These are phyloP conservation scores for western clawed frog (Xenopus tropicalis) DNA, from an alignment of 2,113 vertebrate genomes.

Conservation along the genomic window UCB_Xtro_10.0 CM004452.2:10202001-10202500, in stretches of 20 bases:
- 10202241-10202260: slow-evolving; percentile 94
- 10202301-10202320: slow-evolving; percentile 87
- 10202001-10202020: slow-evolving; percentile 51
- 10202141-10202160: slow-evolving; percentile 85
- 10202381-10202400: slow-evolving; percentile 96
- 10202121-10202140: slow-evolving; percentile 84
- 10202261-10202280: slow-evolving; percentile 90
- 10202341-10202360: slow-evolving; percentile 93
- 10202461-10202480: slow-evolving; percentile 87
- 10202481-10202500: slow-evolving; percentile 96
- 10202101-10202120: slow-evolving; percentile 94
- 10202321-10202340: slow-evolving; percentile 72
- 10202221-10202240: slow-evolving; percentile 78
- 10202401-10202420: slow-evolving; percentile 92
- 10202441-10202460: slow-evolving; percentile 89
- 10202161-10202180: slow-evolving; percentile 62
- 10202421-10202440: slow-evolving; percentile 81
- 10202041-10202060: slow-evolving; percentile 93
- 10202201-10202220: slow-evolving; percentile 84
- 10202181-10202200: slow-evolving; percentile 71
- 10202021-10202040: slow-evolving; percentile 70
- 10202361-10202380: slow-evolving; percentile 96
- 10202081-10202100: slow-evolving; percentile 93
- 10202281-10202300: slow-evolving; percentile 75
- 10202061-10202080: slow-evolving; percentile 98